Base-by-base conservation (phyloP, 1,140 invertebrate genomes). In the Mactra quadrangularis region DNA sequence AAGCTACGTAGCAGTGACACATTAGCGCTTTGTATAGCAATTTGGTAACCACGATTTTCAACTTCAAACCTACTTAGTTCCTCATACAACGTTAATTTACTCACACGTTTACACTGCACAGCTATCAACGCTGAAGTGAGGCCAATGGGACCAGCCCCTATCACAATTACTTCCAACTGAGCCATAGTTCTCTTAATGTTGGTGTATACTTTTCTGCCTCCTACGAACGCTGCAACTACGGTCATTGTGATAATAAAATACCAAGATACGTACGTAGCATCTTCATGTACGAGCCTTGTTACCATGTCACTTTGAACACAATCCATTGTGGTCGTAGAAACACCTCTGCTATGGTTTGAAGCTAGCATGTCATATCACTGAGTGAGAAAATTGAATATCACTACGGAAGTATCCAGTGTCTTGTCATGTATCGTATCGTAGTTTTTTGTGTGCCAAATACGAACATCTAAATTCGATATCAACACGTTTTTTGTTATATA, bases 91-190 rank as follows among this genome's bases (percentile, higher is more conserved):
- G 89, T 66, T n/a, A 91, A 66, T 33, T 79, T 70, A 6, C 85
- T 55, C 38, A 89, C 90, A n/a, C 86, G 82, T 13, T 83, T 82
- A 38, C 85, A 85, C 9, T 79, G 81, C 11, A 87, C 89, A 2
- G 89, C 89, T 27, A 90, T 86, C 9, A 90, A 72, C 7, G 86
- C 76, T 0, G 89, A 62, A 7, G 85, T 83, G 22, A 91, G 72
- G 3, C 90, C 90, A 27, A 90, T 82, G 29, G 90, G 90, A 4
- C 90, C 90, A 0, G 86, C 89, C 9, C 90, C 90, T 19, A 90
- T 77, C 3, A 91, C 79, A 27, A 91, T 82, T 0, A 88, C 86
- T 9, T 83, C 86, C 11, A 90, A 45, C 1, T 82, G 77, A 6
- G 89, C 84, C 47, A 84, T 74, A 0, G 83, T 81, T 13, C 74